Evolutionary conservation across 2,888 invertebrate species (phyloP), one percentile per base, ranked within the genome.

Genomic region (Metalampra italica): DNA sequence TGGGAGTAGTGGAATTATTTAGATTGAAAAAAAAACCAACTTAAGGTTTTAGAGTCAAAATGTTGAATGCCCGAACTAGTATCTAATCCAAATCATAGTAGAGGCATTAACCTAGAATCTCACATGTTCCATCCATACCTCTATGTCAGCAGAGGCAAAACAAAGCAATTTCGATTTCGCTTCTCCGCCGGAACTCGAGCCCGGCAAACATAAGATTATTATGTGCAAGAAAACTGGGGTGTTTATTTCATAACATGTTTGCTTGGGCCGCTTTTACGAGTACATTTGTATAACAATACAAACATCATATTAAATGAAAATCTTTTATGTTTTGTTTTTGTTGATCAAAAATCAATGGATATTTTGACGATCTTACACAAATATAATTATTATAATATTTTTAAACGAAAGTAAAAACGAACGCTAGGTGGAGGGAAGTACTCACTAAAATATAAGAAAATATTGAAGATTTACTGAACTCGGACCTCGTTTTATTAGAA

Each of bases 151-250:
- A 62, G 50, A 55, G 71, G 65, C 70, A 83, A 82, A 85, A 86
- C 83, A 85, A 84, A 78, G 75, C 75, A 67, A 82, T 84, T 82
- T 68, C 68, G 74, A 77, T 66, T 71, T 68, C 62, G 61, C 59
- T 66, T 60, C 63, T 60, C 61, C 39, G 58, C 59, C 68, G 69
- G 75, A 71, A 66, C 66, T 62, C 55, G 59, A 57, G 59, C 56
- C 59, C 63, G 62, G 59, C 70, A 79, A 76, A 82, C 77, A 80
- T 60, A 63, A 74, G 72, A 78, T 79, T 82, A 84, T 78, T 78
- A 80, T 71, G 75, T 80, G 78, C 74, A 76, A 70, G 76, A 74
- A 78, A 81, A 78, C 74, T 77, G 62, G 71, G 69, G 68, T 73
- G 74, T 71, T 75, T 75, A 73, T 74, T 53, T 60, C 61, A 62